phyloP scores from a whole-genome alignment of 2,888 invertebrate genomes.

The Tortricodes alternella region DNA sequence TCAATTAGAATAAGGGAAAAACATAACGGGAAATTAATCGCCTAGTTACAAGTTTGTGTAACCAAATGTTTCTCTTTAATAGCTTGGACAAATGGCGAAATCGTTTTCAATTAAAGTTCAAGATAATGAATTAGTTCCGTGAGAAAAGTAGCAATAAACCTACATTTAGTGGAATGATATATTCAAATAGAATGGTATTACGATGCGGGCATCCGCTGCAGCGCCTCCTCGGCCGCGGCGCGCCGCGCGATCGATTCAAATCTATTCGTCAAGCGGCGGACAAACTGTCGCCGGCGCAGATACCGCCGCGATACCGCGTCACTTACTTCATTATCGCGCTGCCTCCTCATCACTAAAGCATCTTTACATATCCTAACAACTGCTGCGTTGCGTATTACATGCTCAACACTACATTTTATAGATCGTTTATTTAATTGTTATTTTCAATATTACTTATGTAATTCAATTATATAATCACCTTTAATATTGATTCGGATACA shows the following conservation, averaged over 20 bases:
- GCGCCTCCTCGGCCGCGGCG: constrained; percentile 66
- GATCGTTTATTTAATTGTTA: background rate
- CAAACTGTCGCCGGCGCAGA: constrained; percentile 65
- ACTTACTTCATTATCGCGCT: constrained; percentile 38
- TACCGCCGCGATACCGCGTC: constrained; percentile 58
- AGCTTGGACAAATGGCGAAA: constrained; percentile 72
- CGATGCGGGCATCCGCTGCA: constrained; percentile 75
- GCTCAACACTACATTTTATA: constrained; percentile 2
- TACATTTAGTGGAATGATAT: constrained; percentile 78
- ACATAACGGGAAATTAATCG: constrained; percentile 53
- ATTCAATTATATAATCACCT: background rate
- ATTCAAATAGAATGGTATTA: constrained; percentile 79
- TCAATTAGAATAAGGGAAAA: constrained; percentile 54
- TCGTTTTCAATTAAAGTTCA: constrained; percentile 76
- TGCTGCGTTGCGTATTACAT: constrained; percentile 7
- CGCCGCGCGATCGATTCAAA: constrained; percentile 58
- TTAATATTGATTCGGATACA: background rate
- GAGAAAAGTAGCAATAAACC: constrained; percentile 82
- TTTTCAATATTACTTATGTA: background rate
- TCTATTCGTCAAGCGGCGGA: constrained; percentile 75
- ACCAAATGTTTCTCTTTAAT: constrained; percentile 60
- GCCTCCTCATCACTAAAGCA: constrained; percentile 24
- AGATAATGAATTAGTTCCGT: constrained; percentile 80
- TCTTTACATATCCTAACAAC: constrained; percentile 21
- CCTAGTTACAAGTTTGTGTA: constrained; percentile 46